A percentile compares a stretch with the other conserved stretches of the same genome.
These are phyloP conservation scores for Chitala chitala DNA, from an alignment of 2,113 vertebrate genomes.

Conservation along the genomic window DNA sequence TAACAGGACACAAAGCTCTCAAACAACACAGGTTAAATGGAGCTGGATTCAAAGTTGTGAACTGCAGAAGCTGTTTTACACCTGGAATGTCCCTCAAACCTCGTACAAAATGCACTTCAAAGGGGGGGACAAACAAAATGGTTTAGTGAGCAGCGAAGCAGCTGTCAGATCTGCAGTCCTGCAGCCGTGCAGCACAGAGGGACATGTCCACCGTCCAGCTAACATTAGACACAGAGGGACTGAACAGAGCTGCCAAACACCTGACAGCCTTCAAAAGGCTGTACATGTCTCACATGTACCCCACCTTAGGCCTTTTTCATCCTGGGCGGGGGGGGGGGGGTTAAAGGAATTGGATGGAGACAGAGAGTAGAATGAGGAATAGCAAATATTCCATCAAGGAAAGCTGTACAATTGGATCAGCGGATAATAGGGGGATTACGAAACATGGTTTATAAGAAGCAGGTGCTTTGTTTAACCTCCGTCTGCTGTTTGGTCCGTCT, in stretches of 20 bases:
- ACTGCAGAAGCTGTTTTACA: not conserved
- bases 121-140: no score
- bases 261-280: no score
- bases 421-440: constrained; percentile 50
- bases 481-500: not conserved
- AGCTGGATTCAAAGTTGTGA: not conserved
- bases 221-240: not conserved
- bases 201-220: no score
- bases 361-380: not conserved
- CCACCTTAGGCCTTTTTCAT: not conserved
- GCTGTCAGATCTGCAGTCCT: no score
- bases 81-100: no score
- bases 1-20: not conserved
- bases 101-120: no score
- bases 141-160: no score
- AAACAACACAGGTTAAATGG: not conserved
- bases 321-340: not conserved
- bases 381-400: constrained; percentile 35
- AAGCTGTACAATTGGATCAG: constrained; percentile 46
- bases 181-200: no score
- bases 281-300: not conserved
- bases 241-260: no score
- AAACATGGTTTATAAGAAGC: constrained; percentile 48
- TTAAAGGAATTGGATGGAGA: no score
- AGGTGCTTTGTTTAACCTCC: not conserved